phyloP scores from a whole-genome alignment of 2,888 invertebrate species.

The Dryadula phaetusa region DNA sequence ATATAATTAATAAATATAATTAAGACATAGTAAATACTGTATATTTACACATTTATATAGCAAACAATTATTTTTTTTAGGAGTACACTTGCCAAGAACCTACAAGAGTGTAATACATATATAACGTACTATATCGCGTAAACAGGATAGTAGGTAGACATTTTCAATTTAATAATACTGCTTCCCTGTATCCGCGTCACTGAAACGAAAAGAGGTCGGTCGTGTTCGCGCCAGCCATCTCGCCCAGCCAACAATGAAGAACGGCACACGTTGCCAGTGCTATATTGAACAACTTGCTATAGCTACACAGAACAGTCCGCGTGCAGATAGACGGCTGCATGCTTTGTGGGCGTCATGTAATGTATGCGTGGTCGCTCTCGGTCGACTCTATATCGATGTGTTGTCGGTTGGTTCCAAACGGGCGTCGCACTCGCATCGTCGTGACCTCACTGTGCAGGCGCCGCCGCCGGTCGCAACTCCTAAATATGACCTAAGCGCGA shows the following conservation, averaged over 20 bases:
- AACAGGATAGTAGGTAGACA: conserved; percentile 28
- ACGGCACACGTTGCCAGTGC: conserved; percentile 61
- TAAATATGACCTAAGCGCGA: conserved; percentile 66
- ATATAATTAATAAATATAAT: conserved; percentile 15
- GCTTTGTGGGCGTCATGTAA: conserved; percentile 74
- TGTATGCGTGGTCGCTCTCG: conserved; percentile 72
- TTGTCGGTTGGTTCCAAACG: conserved; percentile 60
- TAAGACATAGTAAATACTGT: neutral
- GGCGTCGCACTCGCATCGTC: conserved; percentile 65
- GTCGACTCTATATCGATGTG: conserved; percentile 65
- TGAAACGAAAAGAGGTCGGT: conserved; percentile 80
- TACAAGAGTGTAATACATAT: conserved; percentile 2
- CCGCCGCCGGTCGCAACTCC: conserved; percentile 60
- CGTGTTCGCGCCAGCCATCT: conserved; percentile 65
- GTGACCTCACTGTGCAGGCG: conserved; percentile 72
- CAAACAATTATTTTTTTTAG: neutral
- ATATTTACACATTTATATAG: neutral
- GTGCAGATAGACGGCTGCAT: conserved; percentile 62
- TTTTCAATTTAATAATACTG: conserved; percentile 46
- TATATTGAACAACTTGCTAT: conserved; percentile 67
- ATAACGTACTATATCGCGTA: neutral
- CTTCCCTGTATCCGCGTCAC: conserved; percentile 61
- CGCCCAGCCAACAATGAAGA: conserved; percentile 70
- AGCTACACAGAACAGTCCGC: conserved; percentile 59
- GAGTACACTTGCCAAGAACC: neutral